These are phyloP conservation scores for Nyctibius bracteatus DNA, from an alignment of 2,113 vertebrate species.

Conservation along the genomic window DNA sequence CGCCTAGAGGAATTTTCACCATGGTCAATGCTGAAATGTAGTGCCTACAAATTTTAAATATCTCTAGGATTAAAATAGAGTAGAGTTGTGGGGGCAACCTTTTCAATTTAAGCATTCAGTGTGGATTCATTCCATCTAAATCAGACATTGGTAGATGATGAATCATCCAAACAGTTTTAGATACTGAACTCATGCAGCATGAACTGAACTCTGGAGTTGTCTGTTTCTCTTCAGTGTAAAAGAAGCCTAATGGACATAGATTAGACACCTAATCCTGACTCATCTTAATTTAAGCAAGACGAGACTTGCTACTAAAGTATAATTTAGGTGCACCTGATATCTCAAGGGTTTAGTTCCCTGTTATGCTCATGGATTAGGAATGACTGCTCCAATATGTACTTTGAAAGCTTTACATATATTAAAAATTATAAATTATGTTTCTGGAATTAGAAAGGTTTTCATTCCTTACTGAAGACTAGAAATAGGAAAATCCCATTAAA, in stretches of 20 bases:
- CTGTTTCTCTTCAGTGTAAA: neutral
- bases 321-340: neutral
- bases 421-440: neutral
- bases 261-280: neutral
- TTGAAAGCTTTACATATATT: neutral
- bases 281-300: neutral
- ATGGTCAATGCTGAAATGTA: neutral
- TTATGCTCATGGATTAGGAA: neutral
- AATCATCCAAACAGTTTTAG: neutral
- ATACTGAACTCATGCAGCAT: neutral
- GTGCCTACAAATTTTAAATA: neutral
- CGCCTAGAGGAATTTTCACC: neutral
- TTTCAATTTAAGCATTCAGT: neutral
- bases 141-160: neutral
- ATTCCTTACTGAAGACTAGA: neutral
- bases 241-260: neutral
- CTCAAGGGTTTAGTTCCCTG: neutral
- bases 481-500: neutral
- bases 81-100: fast-evolving
- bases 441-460: neutral
- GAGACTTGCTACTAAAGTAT: neutral
- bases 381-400: neutral
- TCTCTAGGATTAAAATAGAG: neutral
- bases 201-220: neutral
- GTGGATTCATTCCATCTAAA: neutral